Evolutionary conservation across 2,888 invertebrate genomes (phyloP), one percentile per base, ranked within the genome.

Genomic region (Lampropteryx suffumata): DNA sequence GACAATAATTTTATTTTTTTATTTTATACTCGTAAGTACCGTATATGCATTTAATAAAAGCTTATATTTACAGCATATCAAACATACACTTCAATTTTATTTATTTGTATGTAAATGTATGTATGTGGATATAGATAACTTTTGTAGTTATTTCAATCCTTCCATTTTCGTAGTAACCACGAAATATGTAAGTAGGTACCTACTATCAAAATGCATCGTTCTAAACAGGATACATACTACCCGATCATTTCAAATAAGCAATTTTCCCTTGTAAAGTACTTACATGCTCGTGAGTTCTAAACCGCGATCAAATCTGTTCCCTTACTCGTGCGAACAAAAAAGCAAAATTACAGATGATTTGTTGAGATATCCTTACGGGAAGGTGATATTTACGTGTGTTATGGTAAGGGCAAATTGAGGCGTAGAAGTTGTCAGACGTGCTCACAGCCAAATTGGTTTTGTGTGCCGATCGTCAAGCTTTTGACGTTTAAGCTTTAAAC

Each of bases 321-420:
- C 77, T 75, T 73, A 71, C 69, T 76, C 83, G 86, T 86, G 85
- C 84, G 84, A 84, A 82, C 73, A 87, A 88, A 88, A 61, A 57
- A 84, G 79, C 74, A 67, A 81, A 82, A 89, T 89, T 88, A 81
- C 79, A 74, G 80, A 79, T 82, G 86, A 87, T 89, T 88, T 84
- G 82, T 79, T 79, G 76, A 74, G 75, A 82, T 83, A 86, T 83
- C 85, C 88, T 84, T 85, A 86, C 80, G 79, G 77, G 74, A 77
- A 77, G 72, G 82, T 74, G 79, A 82, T 79, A 80, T 80, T 24
- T 79, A 82, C 75, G 76, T 79, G 71, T 70, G 57, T 55, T 67
- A 51, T 59, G 34, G 30, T 13, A 30, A 44, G 27, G 28, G 42
- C 42, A 43, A 39, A 41, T 43, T 21, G 47, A 46, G 48, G 50